phyloP scores from a whole-genome alignment of 2,797 vertebrate species.

The Chloroceryle amazona region DNA sequence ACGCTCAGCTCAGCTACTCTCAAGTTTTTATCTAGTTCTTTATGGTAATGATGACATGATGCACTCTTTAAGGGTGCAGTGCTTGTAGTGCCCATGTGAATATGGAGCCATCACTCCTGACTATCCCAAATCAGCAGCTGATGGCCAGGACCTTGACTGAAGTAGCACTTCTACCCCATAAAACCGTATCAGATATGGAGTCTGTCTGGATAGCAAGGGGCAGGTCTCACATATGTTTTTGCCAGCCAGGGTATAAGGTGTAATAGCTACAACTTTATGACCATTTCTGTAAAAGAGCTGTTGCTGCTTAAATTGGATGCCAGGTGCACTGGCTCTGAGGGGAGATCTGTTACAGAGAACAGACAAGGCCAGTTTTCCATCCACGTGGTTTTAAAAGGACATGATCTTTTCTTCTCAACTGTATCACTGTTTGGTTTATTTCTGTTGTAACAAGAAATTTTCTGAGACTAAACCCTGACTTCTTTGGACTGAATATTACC shows the following conservation, averaged over 20 bases:
- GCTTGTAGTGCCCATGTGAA: background rate
- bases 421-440: background rate
- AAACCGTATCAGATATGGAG: background rate
- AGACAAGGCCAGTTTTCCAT: conserved; percentile 16
- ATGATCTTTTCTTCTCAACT: background rate
- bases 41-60: background rate
- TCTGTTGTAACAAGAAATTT: background rate
- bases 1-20: background rate
- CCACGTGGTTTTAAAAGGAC: conserved; percentile 18
- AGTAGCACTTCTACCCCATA: background rate
- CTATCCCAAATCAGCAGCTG: background rate
- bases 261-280: background rate
- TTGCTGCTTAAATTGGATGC: conserved; percentile 17
- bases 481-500: background rate
- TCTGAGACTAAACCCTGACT: background rate
- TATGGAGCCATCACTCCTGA: background rate
- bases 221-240: background rate
- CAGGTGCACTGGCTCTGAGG: background rate
- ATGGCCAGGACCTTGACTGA: background rate
- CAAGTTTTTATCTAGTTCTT: background rate
- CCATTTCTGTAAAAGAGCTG: background rate
- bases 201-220: background rate
- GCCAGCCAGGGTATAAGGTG: background rate
- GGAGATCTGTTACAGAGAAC: conserved; percentile 19
- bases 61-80: background rate